Percentiles rank a stretch among this genome's conserved stretches.
Conservation (phyloP, 2,888 invertebrate species). For the Pseudoips prasinana region DNA sequence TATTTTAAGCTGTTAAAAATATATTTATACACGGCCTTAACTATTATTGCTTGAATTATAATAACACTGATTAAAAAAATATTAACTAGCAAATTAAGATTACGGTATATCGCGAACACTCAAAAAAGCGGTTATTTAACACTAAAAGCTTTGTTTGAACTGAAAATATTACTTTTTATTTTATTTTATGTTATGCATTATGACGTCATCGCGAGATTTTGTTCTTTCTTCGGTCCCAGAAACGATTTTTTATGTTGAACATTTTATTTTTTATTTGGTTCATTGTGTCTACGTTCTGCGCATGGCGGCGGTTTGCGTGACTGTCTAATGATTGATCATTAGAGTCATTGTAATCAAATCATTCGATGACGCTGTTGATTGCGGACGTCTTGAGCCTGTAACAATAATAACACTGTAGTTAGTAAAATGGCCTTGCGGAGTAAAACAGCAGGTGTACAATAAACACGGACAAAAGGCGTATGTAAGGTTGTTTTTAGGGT, state of each 20-base stretch:
- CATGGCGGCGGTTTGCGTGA: slow-evolving; percentile 34
- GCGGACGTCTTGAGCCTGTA: slow-evolving; percentile 52
- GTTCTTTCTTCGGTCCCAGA: slow-evolving; percentile 71
- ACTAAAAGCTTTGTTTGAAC: slow-evolving; percentile 22
- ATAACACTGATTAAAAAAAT: slow-evolving; percentile 23
- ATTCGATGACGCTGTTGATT: slow-evolving; percentile 41
- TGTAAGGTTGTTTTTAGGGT: too few species aligned
- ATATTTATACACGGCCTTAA: slow-evolving; percentile 16
- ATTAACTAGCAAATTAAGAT: slow-evolving; percentile 52
- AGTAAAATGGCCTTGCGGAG: slow-evolving; percentile 10
- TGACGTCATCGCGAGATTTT: slow-evolving; percentile 59
- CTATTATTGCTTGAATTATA: slow-evolving; percentile 32
- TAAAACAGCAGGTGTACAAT: too few species aligned
- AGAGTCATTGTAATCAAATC: slow-evolving; percentile 42
- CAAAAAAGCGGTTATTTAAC: slow-evolving; percentile 59
- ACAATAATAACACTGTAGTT: slow-evolving; percentile 42
- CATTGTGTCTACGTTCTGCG: slow-evolving; percentile 40
- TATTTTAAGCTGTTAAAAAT: slow-evolving; percentile 6
- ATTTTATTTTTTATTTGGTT: slow-evolving; percentile 40
- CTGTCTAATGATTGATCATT: slow-evolving; percentile 37
- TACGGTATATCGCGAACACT: slow-evolving; percentile 52
- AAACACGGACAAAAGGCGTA: too few species aligned
- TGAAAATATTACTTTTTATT: slow-evolving; percentile 51
- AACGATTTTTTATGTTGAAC: slow-evolving; percentile 65
- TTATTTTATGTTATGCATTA: slow-evolving; percentile 51